Base-by-base conservation (phyloP, 1,140 invertebrate species). In the Eupeodes corollae region DNA sequence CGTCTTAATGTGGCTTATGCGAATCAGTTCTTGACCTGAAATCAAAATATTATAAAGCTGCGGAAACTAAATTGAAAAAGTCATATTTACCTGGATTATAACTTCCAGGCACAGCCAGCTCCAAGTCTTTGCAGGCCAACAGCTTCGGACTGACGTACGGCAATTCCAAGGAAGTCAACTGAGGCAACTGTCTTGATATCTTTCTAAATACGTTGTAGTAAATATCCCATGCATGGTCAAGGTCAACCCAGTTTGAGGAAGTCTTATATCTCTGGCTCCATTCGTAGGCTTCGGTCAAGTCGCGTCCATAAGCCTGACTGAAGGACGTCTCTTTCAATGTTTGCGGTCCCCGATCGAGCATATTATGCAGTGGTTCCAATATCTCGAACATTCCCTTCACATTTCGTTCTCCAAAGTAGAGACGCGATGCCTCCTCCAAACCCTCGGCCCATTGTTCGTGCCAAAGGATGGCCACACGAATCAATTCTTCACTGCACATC, bases 361-460 rank as follows among this genome's bases (percentile, higher is more conserved):
- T 89, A 1, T 80, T 79, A 69, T 99, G 96, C 19, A 99, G 70
- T 1, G 96, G 96, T 59, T 98, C 91, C 38, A 99, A 70, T 0
- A 89, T 91, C 46, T 88, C 84, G 59, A 99, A 88, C 96, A 99
- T 99, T 12, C 89, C 93, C 46, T 87, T 84, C 0, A 95, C 82
- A 60, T 97, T 93, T 42, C 84, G 77, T 65, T 98, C 95, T 0
- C 92, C 94, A 68, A 99, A 99, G 64, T 97, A 99, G 6, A 98
- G 75, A 50, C 89, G 72, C 12, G 91, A 97, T 0, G 97, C 95
- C 73, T 99, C 96, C 68, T 99, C 97, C 9, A 99, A 67, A 0
- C 92, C 94, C 69, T 98, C 95, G 66, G 98, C 91, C 96, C 96
- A 99, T 52, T 96, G 82, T 68, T 99, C 97, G 68, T 99, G 96